These are phyloP conservation scores for Panthera uncia DNA, from an alignment of 2,113 vertebrate genomes.

Conservation along the genomic window DNA sequence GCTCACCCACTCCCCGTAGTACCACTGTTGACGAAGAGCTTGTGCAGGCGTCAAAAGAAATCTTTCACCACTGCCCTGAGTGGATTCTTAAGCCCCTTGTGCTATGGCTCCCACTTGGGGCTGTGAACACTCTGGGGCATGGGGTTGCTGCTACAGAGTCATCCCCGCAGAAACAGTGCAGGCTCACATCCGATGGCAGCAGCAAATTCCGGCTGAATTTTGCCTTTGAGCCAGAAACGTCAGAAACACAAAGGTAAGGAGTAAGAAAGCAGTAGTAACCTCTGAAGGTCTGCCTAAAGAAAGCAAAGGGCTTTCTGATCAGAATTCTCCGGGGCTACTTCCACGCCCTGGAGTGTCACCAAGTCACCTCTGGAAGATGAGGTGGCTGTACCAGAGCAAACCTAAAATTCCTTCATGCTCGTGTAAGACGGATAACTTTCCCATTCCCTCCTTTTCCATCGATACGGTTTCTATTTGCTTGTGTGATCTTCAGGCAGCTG, in stretches of 20 bases:
- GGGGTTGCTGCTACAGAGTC: neutral
- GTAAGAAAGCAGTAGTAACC: neutral
- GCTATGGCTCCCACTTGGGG: neutral
- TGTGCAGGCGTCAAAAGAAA: neutral
- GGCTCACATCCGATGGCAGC: neutral
- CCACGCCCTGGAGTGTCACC: neutral
- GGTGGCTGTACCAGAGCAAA: neutral
- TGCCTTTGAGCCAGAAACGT: slow-evolving; percentile 3
- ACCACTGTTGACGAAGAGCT: neutral
- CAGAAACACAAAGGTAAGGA: slow-evolving; percentile 30
- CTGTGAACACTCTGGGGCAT: neutral
- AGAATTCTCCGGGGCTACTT: neutral
- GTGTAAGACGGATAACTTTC: neutral
- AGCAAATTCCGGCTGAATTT: neutral
- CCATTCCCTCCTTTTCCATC: neutral
- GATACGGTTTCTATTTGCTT: neutral
- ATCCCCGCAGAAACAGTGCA: neutral
- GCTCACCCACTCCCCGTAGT: neutral
- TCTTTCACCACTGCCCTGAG: neutral
- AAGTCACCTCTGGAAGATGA: slow-evolving; percentile 8
- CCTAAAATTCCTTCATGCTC: slow-evolving; percentile 18
- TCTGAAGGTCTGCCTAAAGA: neutral
- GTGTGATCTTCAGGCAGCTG: neutral
- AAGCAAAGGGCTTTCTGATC: neutral
- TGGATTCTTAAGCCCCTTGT: neutral